Evolutionary conservation across 2,797 vertebrate species (phyloP), one percentile per base, ranked within the genome.

Genomic region (Enteromius radiatus): DNA sequence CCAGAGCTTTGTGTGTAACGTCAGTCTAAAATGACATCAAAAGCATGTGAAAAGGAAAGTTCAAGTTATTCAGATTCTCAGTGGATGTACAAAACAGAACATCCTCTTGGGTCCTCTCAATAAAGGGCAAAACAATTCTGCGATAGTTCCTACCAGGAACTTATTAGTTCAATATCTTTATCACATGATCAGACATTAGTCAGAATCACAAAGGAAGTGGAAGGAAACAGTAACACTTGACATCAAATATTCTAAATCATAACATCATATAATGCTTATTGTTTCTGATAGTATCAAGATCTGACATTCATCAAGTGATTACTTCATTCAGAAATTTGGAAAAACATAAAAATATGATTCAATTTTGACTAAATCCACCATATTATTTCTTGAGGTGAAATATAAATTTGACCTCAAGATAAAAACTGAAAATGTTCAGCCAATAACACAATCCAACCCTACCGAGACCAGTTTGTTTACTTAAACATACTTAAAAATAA

Each of bases 11-110:
- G 59, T 75, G 47, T 76, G 19, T 45, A 17, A 45, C 52, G 56
- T 54, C 70, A 54, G 61, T 74, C 47, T 76, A 33, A 82, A 82
- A 59, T 68, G 19, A 68, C 67, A 61, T 49, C 78, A 63, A 80
- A 70, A 41, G 78, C 67, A 21, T n/a, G 8, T 81, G 5, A 36
- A 54, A 82, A 63, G 31, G 38, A 80, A 31, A 70, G 17, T 43
- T 14, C 3, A 82, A 61, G 64, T 59, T 59, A 70, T 63, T 47
- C 61, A 26, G 36, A 59, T 49, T 76, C 26, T 83, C 38, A 23
- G 38, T 17, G 67, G 70, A 81, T 54, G 43, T 75, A 41, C 23
- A 47, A 31, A 70, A 38, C 38, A 56, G 14, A 67, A 77, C 38
- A 49, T 19, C 73, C 41, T 78, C 64, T 69, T 63, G 15, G 28